Evolutionary conservation across 1,140 invertebrate genomes (phyloP), one percentile per base, ranked within the genome.

Genomic region (Anastatus disparis): DNA sequence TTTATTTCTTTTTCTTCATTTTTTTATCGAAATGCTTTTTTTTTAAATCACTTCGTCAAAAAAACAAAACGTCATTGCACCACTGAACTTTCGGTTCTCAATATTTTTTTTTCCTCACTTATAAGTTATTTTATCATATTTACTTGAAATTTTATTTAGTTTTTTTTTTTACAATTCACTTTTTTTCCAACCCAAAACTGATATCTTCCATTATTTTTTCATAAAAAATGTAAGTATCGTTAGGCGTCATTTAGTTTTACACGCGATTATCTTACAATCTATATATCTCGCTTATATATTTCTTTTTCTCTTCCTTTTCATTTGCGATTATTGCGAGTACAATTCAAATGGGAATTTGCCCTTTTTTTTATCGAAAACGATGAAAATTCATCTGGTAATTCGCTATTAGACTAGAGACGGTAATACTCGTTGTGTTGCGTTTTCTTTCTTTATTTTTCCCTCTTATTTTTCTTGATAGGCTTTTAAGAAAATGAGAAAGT

Each of bases 371-470:
- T 70, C 56, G 73, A 75, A 77, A 72, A 74, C 50, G 44, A 71
- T 74, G 26, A 70, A 75, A n/a, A 75, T 74, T 73, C 72, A 76
- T 44, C 50, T 72, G 66, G 63, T 76, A 71, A 72, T 48, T 74
- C 44, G 46, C 59, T 78, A 78, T 56, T 22, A 74, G 74, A 78
- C 68, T 79, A 79, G 72, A 81, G 74, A 79, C 78, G 76, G 76
- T 76, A 79, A 76, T 79, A 79, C 73, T 81, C 80, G 79, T 80
- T 81, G 79, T 81, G 73, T 80, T 77, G 74, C 74, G 75, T 75
- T 75, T 75, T 40, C 1, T 38, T 10, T 64, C 29, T 63, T 48
- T 48, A 20, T 3, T 48, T 48, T 63, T 15, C 27, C 27, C 29
- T 63, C 15, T 35, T 10, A 35, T 10, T 35, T 10, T 17, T 29